Base-by-base conservation (phyloP, 2,113 vertebrate genomes). In the Mastomys coucha region DNA sequence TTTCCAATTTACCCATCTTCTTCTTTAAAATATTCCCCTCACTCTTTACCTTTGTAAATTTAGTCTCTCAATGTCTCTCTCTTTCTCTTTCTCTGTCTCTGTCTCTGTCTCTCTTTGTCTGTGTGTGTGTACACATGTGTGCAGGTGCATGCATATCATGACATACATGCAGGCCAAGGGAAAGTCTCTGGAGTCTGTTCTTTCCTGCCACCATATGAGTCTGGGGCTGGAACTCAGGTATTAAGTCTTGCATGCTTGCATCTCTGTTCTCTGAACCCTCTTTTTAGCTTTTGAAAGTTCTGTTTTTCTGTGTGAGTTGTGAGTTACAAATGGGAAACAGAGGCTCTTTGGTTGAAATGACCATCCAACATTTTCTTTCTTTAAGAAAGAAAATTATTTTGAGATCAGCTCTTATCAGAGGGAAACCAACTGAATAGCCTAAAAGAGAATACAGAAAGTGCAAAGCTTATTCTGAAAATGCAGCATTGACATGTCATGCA, bases 301-400 rank as follows among this genome's bases (percentile, higher is more conserved):
- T 19, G 60, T 76, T 26, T 85, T 85, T 13, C 28, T 39, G 7
- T 17, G 58, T 45, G 76, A 72, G 14, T 36, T 17, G 58, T 45
- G 76, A 72, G 14, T 36, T 92, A 82, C 33, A 58, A 76, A 39
- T 19, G n/a, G 8, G 26, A 91, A 84, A 93, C 1, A 91, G 36
- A 91, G 70, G 31, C 33, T 80, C 26, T 39, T 89, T 95, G 12
- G 26, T 86, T 91, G 60, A 60, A 49, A 65, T 80, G 88, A 84
- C 91, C 36, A 63, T n/a, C 65, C 60, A n/a, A 60, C 39, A 8
- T 33, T 96, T 92, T 80, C 70, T 28, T 94, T 94, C 36, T 16
- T 75, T 91, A 13, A 20, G 11, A 95, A 78, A 93, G 9, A 91
- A 76, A 42, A 53, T 80, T 91, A 73, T 85, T 75, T 91, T 56